These are phyloP conservation scores for Pseudorasbora parva DNA, from an alignment of 2,113 vertebrate species.

Conservation along the genomic window DNA sequence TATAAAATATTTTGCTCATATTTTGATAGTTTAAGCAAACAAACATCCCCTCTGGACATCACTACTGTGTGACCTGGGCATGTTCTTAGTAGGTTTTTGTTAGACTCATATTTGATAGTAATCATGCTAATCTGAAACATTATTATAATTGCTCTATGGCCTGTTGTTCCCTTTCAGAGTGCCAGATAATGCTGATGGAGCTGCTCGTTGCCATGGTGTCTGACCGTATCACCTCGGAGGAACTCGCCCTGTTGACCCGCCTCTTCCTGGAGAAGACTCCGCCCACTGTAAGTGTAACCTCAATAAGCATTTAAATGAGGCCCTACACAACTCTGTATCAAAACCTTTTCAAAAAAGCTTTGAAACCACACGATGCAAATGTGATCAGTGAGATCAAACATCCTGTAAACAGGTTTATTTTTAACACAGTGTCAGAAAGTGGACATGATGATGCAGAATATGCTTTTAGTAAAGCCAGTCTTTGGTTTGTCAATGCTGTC, in stretches of 20 bases:
- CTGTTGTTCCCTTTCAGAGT: constrained; percentile 76
- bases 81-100: too few species aligned
- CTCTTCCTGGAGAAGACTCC: constrained; percentile 93
- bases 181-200: constrained; percentile 88
- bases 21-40: too few species aligned
- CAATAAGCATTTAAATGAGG: not conserved
- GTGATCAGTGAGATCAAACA: not conserved
- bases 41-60: too few species aligned
- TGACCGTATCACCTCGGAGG: constrained; percentile 87
- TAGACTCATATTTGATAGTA: too few species aligned
- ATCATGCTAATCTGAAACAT: not conserved
- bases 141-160: not conserved
- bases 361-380: not conserved
- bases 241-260: constrained; percentile 87
- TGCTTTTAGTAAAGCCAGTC: not conserved
- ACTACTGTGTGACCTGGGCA: too few species aligned
- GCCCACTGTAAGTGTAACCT: constrained; percentile 83
- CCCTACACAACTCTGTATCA: not conserved
- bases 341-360: not conserved
- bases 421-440: not conserved
- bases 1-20: too few species aligned
- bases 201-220: constrained; percentile 92
- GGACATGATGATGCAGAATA: not conserved
- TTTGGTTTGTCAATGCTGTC: not conserved
- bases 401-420: not conserved